These are phyloP conservation scores for Girardinus metallicus DNA, from an alignment of 2,797 vertebrate genomes.

Conservation along the genomic window DNA sequence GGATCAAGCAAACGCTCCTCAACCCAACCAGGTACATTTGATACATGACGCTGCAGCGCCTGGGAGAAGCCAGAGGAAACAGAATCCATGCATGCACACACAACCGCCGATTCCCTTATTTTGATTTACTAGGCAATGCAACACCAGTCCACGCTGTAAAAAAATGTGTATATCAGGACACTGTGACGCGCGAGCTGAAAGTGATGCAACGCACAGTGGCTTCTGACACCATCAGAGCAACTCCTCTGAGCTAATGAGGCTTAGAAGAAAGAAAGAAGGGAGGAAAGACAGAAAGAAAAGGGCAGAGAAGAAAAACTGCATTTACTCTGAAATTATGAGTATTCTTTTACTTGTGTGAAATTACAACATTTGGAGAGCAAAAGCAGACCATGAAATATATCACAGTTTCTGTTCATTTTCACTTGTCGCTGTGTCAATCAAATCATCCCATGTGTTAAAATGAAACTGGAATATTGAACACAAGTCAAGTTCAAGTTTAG, in stretches of 20 bases:
- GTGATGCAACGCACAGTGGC: slow-evolving; percentile 30
- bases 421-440: background rate
- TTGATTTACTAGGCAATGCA: slow-evolving; percentile 1
- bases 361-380: background rate
- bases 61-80: slow-evolving; percentile 11
- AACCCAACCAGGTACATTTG: slow-evolving; percentile 12
- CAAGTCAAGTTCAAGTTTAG: background rate
- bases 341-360: no score
- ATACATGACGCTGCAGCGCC: background rate
- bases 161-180: background rate
- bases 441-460: background rate
- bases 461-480: background rate
- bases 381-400: background rate
- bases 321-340: background rate
- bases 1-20: background rate
- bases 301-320: background rate
- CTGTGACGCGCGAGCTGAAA: background rate
- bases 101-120: background rate
- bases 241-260: slow-evolving; percentile 24
- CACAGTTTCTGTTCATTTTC: background rate
- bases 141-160: background rate
- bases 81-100: slow-evolving; percentile 1
- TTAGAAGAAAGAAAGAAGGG: background rate
- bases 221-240: slow-evolving; percentile 17
- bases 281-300: background rate